Evolutionary conservation across 1,140 invertebrate species (phyloP).

Genomic region (Chironomus striatipennis): DNA sequence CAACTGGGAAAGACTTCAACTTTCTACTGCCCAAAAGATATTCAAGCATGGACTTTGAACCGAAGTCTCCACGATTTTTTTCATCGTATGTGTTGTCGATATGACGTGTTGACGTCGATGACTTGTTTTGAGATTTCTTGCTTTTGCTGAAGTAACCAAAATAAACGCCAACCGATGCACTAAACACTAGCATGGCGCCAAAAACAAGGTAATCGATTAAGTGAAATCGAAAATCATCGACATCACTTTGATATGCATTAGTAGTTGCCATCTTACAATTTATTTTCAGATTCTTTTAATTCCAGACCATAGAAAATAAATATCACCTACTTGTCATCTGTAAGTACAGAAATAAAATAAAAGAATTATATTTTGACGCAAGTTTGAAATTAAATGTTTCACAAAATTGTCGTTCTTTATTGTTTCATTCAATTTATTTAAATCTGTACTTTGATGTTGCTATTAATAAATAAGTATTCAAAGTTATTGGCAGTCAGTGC

Average conservation of each 20-base stretch:
- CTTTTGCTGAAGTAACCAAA: constrained; percentile 49
- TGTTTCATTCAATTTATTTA: too few species aligned
- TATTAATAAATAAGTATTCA: too few species aligned
- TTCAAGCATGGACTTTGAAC: constrained; percentile 46
- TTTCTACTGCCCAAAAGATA: constrained; percentile 64
- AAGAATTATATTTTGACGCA: background rate
- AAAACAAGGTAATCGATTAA: constrained; percentile 54
- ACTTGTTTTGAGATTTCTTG: constrained; percentile 28
- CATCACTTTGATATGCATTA: background rate
- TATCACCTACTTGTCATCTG: background rate
- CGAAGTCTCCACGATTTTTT: constrained; percentile 33
- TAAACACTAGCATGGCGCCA: constrained; percentile 49
- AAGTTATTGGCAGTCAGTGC: too few species aligned
- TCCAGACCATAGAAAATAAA: too few species aligned
- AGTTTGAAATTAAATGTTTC: background rate
- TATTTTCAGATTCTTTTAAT: too few species aligned
- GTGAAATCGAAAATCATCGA: constrained; percentile 31
- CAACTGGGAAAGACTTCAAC: constrained; percentile 66
- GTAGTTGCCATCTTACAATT: background rate
- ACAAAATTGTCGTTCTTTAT: background rate
- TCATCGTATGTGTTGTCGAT: constrained; percentile 26
- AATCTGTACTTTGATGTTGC: too few species aligned
- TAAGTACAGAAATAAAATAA: background rate
- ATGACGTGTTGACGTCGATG: constrained; percentile 29
- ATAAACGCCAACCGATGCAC: constrained; percentile 62